Evolutionary conservation across 2,888 invertebrate species (phyloP).

Genomic region (Pinctada fucata): DNA sequence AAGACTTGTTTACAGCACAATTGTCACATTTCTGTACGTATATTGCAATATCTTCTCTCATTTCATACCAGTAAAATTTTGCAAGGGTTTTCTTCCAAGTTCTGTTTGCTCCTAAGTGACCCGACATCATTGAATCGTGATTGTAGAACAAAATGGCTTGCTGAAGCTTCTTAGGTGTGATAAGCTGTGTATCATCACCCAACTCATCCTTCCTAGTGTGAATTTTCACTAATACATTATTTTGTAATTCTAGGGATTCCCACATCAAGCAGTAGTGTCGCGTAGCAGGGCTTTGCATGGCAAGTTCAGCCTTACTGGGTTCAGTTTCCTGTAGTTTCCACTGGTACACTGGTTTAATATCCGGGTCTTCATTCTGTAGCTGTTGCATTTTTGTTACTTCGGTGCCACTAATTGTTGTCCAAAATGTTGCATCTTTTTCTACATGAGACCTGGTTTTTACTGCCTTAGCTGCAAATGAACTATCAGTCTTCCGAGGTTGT

Average conservation of each 20-base stretch:
- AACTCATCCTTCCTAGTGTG: background rate
- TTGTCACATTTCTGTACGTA: slow-evolving; percentile 17
- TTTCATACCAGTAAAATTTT: slow-evolving; percentile 37
- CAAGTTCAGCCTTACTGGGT: background rate
- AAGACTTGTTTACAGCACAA: slow-evolving; percentile 34
- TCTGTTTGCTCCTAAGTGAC: slow-evolving; percentile 37
- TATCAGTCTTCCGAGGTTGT: background rate
- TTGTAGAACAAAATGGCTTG: slow-evolving; percentile 7
- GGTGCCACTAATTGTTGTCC: background rate
- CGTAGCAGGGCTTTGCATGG: slow-evolving; percentile 1
- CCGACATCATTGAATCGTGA: slow-evolving; percentile 18
- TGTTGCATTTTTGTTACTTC: background rate
- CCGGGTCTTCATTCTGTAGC: slow-evolving; percentile 8
- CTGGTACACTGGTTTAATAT: background rate
- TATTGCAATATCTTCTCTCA: slow-evolving; percentile 26
- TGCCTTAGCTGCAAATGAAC: background rate
- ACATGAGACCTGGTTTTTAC: background rate
- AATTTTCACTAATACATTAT: slow-evolving; percentile 8
- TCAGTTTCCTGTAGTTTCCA: background rate
- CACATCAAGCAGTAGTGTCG: slow-evolving; percentile 15
- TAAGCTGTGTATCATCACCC: background rate
- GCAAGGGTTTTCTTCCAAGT: slow-evolving; percentile 25
- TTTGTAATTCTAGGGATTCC: slow-evolving; percentile 12
- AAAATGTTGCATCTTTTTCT: background rate
- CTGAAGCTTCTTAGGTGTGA: slow-evolving; percentile 4